phyloP scores from a whole-genome alignment of 2,113 vertebrate species.

The Gopherus evgoodei region DNA sequence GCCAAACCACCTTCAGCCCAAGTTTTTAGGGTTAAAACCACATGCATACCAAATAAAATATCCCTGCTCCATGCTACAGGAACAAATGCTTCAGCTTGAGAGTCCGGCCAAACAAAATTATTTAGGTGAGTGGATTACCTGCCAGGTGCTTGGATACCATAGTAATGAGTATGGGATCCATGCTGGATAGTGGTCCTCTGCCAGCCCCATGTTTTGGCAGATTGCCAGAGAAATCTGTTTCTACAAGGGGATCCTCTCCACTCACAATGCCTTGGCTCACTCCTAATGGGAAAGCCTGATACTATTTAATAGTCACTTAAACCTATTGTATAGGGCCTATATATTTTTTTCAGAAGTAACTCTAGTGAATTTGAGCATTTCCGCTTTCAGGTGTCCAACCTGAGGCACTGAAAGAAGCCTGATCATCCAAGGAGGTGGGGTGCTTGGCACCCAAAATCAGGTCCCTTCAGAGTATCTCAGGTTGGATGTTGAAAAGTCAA shows the following conservation, averaged over 20 bases:
- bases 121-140: accelerated
- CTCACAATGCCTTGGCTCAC: not conserved
- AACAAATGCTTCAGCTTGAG: not conserved
- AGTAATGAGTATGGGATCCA: not conserved
- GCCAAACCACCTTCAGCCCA: not conserved
- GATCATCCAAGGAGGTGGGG: not conserved
- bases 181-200: accelerated
- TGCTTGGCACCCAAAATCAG: not conserved
- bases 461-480: not conserved
- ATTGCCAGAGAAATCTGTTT: accelerated
- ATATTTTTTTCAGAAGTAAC: not conserved
- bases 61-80: accelerated
- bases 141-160: accelerated
- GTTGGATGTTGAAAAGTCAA: not conserved
- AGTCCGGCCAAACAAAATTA: not conserved
- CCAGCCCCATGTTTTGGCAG: not conserved
- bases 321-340: not conserved
- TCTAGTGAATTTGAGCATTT: not conserved
- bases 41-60: accelerated
- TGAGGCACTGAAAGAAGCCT: not conserved
- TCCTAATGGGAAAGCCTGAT: not conserved
- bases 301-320: not conserved
- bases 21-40: not conserved
- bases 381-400: not conserved
- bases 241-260: not conserved